Conservation (phyloP, 2,797 vertebrate genomes). For the Phataginus tricuspis region DNA sequence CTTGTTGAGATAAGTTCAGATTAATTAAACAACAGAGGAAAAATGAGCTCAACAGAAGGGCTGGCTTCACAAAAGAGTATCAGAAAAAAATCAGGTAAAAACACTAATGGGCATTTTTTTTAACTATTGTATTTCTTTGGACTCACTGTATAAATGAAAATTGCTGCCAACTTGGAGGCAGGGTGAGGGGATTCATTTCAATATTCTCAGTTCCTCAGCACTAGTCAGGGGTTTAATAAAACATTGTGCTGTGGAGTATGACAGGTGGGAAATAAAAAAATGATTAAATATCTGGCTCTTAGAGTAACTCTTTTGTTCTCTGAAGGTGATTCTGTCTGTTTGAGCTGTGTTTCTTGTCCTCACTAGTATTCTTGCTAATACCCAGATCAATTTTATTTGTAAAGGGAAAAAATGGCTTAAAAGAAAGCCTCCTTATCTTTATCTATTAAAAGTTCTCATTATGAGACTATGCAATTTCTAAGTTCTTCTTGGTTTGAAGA, state of each 20-base stretch:
- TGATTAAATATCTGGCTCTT: constrained; percentile 19
- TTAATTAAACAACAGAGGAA: background rate
- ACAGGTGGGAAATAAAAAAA: background rate
- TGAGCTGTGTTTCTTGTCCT: constrained; percentile 14
- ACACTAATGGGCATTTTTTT: background rate
- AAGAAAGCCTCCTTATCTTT: constrained; percentile 31
- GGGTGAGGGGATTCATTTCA: background rate
- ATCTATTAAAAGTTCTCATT: background rate
- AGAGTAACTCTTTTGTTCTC: background rate
- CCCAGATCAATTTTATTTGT: background rate
- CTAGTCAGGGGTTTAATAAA: background rate
- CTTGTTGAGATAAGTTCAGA: background rate
- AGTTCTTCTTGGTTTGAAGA: background rate
- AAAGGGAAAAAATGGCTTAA: background rate
- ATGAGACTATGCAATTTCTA: background rate
- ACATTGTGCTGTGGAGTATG: background rate
- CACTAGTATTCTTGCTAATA: constrained; percentile 40
- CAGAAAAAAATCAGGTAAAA: background rate
- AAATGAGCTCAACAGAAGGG: background rate
- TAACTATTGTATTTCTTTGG: background rate
- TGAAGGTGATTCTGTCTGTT: background rate
- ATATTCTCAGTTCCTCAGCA: background rate
- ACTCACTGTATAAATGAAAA: constrained; percentile 28
- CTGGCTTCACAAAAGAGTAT: background rate
- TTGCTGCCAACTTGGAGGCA: background rate